These are phyloP conservation scores for Nymphalis io DNA, from an alignment of 1,140 invertebrate species.

Conservation along the genomic window DNA sequence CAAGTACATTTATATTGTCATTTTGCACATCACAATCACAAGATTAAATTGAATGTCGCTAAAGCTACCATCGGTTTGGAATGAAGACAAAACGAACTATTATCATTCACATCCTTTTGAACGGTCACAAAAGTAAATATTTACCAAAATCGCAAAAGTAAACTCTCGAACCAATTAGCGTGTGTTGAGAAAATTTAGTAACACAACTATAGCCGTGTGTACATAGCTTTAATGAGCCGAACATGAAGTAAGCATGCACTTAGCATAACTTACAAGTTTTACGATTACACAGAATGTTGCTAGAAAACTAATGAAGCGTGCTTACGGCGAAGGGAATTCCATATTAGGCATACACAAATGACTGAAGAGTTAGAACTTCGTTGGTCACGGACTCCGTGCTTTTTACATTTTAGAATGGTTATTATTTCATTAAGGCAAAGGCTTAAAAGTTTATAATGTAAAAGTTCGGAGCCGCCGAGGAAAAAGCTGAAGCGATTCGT, in stretches of 20 bases:
- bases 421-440: no score
- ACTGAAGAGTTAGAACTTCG: background rate
- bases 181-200: background rate
- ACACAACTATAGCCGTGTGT: background rate
- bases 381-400: no score
- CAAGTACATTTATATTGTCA: no score
- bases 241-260: slow-evolving; percentile 19
- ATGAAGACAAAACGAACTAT: no score
- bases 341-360: background rate
- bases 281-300: slow-evolving; percentile 14
- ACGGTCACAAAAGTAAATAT: background rate
- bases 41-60: no score
- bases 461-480: no score
- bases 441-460: no score
- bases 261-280: slow-evolving; percentile 20
- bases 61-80: no score
- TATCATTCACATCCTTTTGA: no score
- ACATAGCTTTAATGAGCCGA: slow-evolving; percentile 12
- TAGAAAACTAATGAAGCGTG: slow-evolving; percentile 16
- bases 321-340: background rate
- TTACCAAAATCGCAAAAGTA: background rate
- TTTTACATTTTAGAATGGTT: no score
- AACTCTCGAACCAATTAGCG: background rate
- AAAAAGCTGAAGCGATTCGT: no score
- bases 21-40: no score